A percentile compares a stretch with the other conserved stretches of the same genome.
phyloP scores from a whole-genome alignment of 2,888 invertebrate genomes.

The Trissolcus brochymenae region DNA sequence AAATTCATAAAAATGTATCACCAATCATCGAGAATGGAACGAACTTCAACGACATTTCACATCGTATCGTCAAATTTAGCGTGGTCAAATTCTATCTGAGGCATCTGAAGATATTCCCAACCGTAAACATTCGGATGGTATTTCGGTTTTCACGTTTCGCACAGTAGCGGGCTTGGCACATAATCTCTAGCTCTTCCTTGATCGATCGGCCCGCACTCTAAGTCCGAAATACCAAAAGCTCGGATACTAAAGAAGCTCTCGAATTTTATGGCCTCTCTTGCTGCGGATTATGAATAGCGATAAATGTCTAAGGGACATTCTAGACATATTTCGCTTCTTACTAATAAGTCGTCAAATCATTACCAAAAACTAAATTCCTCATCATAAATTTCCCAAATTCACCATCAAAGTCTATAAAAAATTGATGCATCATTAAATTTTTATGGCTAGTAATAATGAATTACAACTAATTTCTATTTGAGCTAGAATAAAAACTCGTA shows the following conservation, averaged over 20 bases:
- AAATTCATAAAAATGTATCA: conserved; percentile 13
- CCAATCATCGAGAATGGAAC: conserved; percentile 12
- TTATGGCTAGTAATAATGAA: no score
- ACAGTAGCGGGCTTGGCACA: conserved; percentile 37
- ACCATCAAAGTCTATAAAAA: no score
- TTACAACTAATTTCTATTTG: no score
- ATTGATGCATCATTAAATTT: no score
- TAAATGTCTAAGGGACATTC: conserved; percentile 59
- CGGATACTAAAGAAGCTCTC: conserved; percentile 55
- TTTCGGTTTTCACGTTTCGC: conserved; percentile 43
- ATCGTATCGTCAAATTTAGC: conserved; percentile 28
- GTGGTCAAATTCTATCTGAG: conserved; percentile 32
- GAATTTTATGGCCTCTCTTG: conserved; percentile 55
- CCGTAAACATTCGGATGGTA: conserved; percentile 47
- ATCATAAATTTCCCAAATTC: no score
- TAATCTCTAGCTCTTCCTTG: conserved; percentile 48
- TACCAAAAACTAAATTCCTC: not conserved
- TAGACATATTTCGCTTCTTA: conserved; percentile 49
- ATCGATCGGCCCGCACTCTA: conserved; percentile 47
- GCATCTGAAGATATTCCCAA: conserved; percentile 36
- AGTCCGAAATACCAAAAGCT: conserved; percentile 52
- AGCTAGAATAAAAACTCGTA: no score
- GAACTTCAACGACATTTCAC: conserved; percentile 9
- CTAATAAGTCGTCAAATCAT: conserved; percentile 37
- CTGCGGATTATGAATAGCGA: conserved; percentile 59